These are phyloP conservation scores for Eulemur rufifrons DNA, from an alignment of 2,113 vertebrate species.

Conservation along the genomic window DNA sequence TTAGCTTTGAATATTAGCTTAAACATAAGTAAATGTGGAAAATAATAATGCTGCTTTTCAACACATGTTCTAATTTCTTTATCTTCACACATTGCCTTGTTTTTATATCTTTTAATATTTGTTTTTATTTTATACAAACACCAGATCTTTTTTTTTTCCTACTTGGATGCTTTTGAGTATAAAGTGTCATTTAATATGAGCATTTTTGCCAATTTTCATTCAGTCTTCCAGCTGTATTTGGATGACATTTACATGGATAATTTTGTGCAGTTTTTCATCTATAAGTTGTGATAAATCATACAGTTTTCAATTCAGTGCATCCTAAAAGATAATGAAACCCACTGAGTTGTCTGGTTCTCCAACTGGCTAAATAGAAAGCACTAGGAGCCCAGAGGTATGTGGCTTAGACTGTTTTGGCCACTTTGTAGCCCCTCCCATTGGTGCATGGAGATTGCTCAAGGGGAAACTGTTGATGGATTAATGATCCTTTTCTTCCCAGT, in stretches of 20 bases:
- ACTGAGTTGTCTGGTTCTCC: neutral
- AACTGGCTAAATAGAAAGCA: neutral
- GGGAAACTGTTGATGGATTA: neutral
- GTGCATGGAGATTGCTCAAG: neutral
- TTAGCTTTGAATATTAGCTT: constrained; percentile 55
- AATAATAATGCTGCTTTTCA: constrained; percentile 49
- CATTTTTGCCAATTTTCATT: constrained; percentile 2
- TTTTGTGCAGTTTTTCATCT: constrained; percentile 47
- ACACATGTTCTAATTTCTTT: constrained; percentile 47
- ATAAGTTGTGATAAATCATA: constrained; percentile 23
- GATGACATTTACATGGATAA: constrained; percentile 17
- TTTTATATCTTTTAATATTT: constrained; percentile 57
- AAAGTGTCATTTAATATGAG: constrained; percentile 38
- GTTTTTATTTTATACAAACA: constrained; percentile 47
- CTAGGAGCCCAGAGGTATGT: neutral
- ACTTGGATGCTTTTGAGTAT: constrained; percentile 34
- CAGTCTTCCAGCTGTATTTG: constrained; percentile 25
- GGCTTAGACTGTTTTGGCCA: neutral
- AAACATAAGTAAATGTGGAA: constrained; percentile 36
- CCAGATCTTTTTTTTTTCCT: neutral
- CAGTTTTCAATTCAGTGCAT: constrained; percentile 15
- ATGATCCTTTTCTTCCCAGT: neutral
- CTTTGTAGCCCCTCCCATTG: neutral
- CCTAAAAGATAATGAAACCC: neutral
- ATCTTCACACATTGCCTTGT: constrained; percentile 14